A percentile compares a stretch with the other conserved stretches of the same genome.
Evolutionary conservation across 2,113 vertebrate genomes (phyloP).

Genomic region (Agelaius phoeniceus): DNA sequence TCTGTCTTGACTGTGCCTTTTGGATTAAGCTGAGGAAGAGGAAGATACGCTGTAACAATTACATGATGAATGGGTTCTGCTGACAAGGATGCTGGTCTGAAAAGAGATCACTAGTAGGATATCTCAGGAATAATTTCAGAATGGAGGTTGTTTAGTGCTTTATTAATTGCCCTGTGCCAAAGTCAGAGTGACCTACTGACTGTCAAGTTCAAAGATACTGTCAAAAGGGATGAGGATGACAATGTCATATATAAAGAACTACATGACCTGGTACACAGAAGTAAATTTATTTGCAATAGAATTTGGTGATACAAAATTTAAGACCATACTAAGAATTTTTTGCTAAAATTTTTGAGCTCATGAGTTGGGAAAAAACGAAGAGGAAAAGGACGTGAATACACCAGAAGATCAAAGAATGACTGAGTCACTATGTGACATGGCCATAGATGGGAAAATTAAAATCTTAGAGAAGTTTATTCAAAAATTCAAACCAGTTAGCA

Average conservation of each 20-base stretch:
- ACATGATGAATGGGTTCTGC: background rate
- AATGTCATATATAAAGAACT: background rate
- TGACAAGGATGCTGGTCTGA: background rate
- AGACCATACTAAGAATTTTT: background rate
- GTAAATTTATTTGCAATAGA: background rate
- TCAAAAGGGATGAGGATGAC: background rate
- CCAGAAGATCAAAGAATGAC: background rate
- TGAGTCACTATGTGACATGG: background rate
- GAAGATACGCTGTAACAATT: background rate
- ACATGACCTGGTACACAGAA: background rate
- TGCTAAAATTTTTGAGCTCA: background rate
- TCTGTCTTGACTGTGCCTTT: background rate
- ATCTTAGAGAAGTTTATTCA: background rate
- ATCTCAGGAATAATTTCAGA: background rate
- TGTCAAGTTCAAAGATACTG: background rate
- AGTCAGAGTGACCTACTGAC: background rate
- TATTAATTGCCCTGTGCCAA: background rate
- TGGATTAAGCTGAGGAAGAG: background rate
- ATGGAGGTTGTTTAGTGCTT: background rate
- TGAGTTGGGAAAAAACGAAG: background rate
- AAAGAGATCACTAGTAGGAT: background rate
- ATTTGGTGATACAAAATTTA: background rate
- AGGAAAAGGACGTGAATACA: conserved; percentile 12
- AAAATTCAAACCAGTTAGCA: conserved; percentile 18
- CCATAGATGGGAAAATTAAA: background rate